phyloP scores from a whole-genome alignment of 2,888 invertebrate genomes.

The Phymatocera aterrima region DNA sequence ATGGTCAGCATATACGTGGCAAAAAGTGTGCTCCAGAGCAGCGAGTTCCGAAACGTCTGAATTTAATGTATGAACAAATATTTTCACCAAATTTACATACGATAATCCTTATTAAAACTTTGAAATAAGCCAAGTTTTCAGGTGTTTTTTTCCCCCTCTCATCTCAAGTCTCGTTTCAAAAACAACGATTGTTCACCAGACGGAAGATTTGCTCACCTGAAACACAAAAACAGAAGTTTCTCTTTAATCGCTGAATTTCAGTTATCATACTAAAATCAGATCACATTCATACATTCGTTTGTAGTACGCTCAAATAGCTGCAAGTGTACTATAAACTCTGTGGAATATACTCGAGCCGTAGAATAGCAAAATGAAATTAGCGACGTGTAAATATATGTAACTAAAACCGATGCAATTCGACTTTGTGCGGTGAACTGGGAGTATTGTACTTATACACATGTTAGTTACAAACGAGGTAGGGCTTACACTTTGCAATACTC shows the following conservation, averaged over 20 bases:
- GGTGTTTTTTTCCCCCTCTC: background rate
- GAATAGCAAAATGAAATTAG: background rate
- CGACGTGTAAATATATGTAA: background rate
- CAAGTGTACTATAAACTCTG: background rate
- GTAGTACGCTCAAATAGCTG: background rate
- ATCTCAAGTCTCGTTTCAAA: background rate
- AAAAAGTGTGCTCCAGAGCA: no score
- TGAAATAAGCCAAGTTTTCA: background rate
- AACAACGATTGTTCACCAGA: background rate
- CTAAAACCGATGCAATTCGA: background rate
- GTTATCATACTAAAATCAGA: background rate
- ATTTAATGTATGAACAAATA: no score
- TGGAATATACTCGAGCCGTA: background rate
- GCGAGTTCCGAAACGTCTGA: no score
- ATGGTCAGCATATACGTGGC: background rate
- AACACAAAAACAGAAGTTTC: background rate
- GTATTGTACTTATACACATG: background rate
- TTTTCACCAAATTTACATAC: no score
- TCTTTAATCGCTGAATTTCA: background rate
- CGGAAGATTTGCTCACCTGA: conserved; percentile 17
- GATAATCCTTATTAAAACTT: background rate
- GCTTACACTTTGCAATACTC: no score
- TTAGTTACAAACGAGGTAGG: conserved; percentile 2
- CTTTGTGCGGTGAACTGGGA: background rate
- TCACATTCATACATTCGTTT: background rate